These are phyloP conservation scores for Brienomyrus brachyistius DNA, from an alignment of 2,113 vertebrate genomes.

Conservation along the genomic window DNA sequence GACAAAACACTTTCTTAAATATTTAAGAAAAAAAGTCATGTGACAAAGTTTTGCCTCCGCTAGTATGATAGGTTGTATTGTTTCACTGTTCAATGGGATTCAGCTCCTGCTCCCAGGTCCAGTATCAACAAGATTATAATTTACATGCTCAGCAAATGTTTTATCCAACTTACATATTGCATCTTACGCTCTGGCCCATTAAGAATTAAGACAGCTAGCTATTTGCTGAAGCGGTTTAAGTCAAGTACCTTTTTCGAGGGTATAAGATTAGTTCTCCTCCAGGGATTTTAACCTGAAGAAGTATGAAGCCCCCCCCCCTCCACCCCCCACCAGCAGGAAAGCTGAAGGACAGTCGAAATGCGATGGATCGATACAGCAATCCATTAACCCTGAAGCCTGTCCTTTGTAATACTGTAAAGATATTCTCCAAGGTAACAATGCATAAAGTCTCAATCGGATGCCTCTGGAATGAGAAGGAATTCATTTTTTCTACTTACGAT, in stretches of 20 bases:
- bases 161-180: background rate
- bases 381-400: slow-evolving; percentile 20
- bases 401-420: background rate
- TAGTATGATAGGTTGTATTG: background rate
- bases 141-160: slow-evolving; percentile 16
- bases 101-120: background rate
- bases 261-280: background rate
- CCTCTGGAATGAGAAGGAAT: background rate
- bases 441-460: background rate
- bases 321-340: background rate
- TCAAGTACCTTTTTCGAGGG: background rate
- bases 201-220: slow-evolving; percentile 23
- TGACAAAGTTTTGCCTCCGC: background rate
- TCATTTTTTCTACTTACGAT: background rate
- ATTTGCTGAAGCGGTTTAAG: background rate
- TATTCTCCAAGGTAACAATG: background rate
- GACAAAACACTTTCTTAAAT: background rate
- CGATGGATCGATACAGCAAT: slow-evolving; percentile 22
- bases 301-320: background rate
- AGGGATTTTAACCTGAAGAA: background rate
- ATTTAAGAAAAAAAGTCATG: background rate
- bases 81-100: background rate
- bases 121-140: background rate
- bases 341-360: slow-evolving; percentile 10
- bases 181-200: background rate